Base-by-base conservation (phyloP, 2,113 vertebrate genomes). In the Hystrix cristata region DNA sequence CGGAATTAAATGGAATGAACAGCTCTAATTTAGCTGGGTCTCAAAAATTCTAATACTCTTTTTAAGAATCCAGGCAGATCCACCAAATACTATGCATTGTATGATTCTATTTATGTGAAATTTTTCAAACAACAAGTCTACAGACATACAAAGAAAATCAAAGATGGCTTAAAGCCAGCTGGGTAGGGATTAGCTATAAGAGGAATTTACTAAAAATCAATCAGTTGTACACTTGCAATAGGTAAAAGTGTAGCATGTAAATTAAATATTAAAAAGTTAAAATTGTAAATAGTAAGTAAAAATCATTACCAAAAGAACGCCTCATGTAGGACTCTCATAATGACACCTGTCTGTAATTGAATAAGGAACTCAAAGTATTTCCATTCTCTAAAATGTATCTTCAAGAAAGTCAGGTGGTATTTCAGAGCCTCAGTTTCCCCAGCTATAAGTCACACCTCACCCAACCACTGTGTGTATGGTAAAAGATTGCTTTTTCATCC, bases 381-480 rank as follows among this genome's bases (percentile, higher is more conserved):
- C 60, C 38, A 16, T 18, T 53, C 31, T 27, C 27, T 51, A 18
- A 57, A 43, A 16, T 38, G 78, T 21, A 27, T 43, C 65, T 82
- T 76, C 1, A 10, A 67, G 60, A 31, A 51, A 60, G 29, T 46
- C 14, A 21, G 16, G 43, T 62, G 69, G 43, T 15, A 4, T 34
- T 51, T 59, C 27, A 23, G 23, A 53, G 16, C 59, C 43, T 86
- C 46, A 34, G 29, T 74, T 64, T 74, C 16, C 67, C 53, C 67
- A 64, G 21, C 29, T 25, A 13, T 46, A 55, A 19, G 1, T 48
- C 27, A 79, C 11, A 34, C 10, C 69, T 19, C 64, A 71, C n/a
- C 12, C 1, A 21, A 43, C 25, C 46, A 15, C 23, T 7, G 29
- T 25, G 9, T 12, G 1, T 6, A 15, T 2, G 29, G 14, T 7